Base-by-base conservation (phyloP, 2,113 vertebrate genomes). In the Colius striatus region DNA sequence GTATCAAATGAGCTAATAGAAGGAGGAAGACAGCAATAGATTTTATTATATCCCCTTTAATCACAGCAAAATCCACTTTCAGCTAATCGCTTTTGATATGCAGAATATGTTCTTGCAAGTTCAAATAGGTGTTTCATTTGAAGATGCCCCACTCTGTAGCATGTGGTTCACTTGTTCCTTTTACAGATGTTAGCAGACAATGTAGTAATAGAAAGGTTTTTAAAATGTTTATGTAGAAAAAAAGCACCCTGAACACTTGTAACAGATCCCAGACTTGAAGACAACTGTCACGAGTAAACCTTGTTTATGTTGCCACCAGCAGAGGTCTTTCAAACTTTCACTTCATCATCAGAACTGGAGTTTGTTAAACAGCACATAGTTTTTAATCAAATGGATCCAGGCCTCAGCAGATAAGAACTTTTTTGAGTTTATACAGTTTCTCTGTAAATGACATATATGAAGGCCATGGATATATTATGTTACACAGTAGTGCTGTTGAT, bases 11-110 rank as follows among this genome's bases (percentile, higher is more conserved):
- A 90, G 76, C 23, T 92, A 63, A 73, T 43, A 75, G 74, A 6
- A 72, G 22, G 41, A 85, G 58, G 94, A 85, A 93, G 90, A 51
- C 25, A 71, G 90, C 32, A 55, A 29, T 80, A 26, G 10, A 11
- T 67, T 88, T 94, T 89, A 74, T 81, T 88, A 77, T 68, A 76
- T 90, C 63, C n/a, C 23, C 34, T 93, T 81, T 96, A 90, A 90
- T 94, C 77, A 78, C 53, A 78, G 65, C 73, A 82, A 91, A 43
- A 78, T 70, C 85, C 27, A 30, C 94, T 90, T 93, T 67, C 88
- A 80, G 75, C 34, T 95, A 62, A 92, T 86, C 88, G 34, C 72
- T 74, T 29, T 26, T 84, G 95, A 67, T 48, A 29, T 71, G 86
- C 76, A 67, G 60, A 62, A 14, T 38, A 32, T 41, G 25, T 62